phyloP scores from a whole-genome alignment of 1,140 invertebrate genomes.

The Pararge aegeria region DNA sequence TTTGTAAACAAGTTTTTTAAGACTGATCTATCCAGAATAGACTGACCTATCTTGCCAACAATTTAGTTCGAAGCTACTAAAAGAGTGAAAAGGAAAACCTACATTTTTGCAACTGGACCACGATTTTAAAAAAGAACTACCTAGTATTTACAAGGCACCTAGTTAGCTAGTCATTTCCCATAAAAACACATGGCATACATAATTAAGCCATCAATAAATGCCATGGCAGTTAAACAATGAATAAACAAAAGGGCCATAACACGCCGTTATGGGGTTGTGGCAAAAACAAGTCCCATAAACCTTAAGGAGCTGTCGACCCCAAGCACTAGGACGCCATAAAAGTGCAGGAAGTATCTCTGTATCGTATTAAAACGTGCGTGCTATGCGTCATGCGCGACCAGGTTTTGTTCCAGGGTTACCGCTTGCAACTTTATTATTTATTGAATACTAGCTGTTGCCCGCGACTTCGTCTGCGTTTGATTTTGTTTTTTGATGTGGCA shows the following conservation, averaged over 20 bases:
- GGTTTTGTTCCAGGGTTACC: conserved; percentile 27
- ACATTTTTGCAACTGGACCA: too few relatives aligned
- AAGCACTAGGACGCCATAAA: conserved; percentile 41
- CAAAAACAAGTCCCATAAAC: conserved; percentile 7
- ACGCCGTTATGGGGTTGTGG: background rate
- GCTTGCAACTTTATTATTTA: background rate
- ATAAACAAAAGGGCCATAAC: conserved; percentile 7
- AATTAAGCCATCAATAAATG: background rate
- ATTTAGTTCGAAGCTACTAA: too few relatives aligned
- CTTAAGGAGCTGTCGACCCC: conserved; percentile 5
- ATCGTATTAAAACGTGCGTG: conserved; percentile 32
- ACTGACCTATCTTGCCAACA: too few relatives aligned
- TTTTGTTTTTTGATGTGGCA: too few relatives aligned
- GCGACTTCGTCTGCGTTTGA: too few relatives aligned
- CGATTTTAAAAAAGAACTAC: too few relatives aligned
- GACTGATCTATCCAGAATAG: too few relatives aligned
- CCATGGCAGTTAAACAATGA: conserved; percentile 5
- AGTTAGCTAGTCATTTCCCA: background rate
- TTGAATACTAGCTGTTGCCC: too few relatives aligned
- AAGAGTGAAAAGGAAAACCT: too few relatives aligned
- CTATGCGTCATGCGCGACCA: conserved; percentile 51
- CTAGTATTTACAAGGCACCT: background rate
- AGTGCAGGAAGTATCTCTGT: conserved; percentile 44
- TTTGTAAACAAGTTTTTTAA: too few relatives aligned
- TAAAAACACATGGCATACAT: conserved; percentile 5